phyloP scores from a whole-genome alignment of 2,113 vertebrate genomes.

The Grantiella picta region DNA sequence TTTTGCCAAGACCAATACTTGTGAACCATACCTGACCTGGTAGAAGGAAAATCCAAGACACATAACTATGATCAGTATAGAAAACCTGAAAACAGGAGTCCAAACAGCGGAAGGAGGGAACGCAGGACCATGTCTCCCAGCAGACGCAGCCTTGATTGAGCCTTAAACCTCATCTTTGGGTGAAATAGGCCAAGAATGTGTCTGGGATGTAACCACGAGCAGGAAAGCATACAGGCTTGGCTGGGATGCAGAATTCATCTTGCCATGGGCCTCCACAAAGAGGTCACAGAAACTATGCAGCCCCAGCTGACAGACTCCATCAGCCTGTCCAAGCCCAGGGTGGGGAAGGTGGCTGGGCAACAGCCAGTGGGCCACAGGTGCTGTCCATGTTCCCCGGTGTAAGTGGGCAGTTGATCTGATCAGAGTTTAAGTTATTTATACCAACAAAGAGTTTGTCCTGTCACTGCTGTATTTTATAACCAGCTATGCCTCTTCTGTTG shows the following conservation, averaged over 20 bases:
- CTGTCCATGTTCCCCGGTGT: fast-evolving
- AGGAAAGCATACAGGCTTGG: not conserved
- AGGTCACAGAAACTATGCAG: not conserved
- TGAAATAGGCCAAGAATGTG: not conserved
- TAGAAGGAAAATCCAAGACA: not conserved
- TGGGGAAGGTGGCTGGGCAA: not conserved
- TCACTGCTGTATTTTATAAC: not conserved
- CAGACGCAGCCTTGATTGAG: not conserved
- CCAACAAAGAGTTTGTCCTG: not conserved
- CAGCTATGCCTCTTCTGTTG: not conserved
- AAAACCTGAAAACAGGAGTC: not conserved
- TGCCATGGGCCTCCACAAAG: not conserved
- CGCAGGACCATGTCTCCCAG: not conserved
- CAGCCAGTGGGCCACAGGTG: not conserved
- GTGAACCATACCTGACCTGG: not conserved
- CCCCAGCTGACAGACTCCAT: not conserved
- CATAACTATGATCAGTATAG: fast-evolving
- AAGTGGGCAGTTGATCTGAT: not conserved
- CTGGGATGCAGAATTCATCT: not conserved
- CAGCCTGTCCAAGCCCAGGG: fast-evolving
- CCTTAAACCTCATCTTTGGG: not conserved
- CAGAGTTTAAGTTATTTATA: not conserved
- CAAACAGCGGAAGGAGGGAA: not conserved
- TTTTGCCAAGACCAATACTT: not conserved
- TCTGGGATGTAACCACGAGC: not conserved